Base-by-base conservation (phyloP, 2,888 invertebrate genomes). In the Nyleta sp. region DNA sequence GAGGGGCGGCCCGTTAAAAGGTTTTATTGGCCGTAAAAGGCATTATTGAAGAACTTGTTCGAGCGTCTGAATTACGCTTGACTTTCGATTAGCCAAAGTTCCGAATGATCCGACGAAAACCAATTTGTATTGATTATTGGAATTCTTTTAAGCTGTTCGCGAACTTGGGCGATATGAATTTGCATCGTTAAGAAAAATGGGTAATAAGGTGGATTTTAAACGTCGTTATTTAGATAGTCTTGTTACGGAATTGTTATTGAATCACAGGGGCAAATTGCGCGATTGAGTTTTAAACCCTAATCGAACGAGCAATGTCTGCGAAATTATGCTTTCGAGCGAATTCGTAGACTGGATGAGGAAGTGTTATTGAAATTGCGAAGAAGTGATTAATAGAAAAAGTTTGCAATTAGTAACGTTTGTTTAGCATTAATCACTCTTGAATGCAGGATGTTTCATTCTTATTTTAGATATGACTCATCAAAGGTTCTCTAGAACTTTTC, bases 51-150 rank as follows among this genome's bases (percentile, higher is more conserved):
- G n/a, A n/a, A n/a, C n/a, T n/a, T n/a, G n/a, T n/a, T n/a, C n/a
- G n/a, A n/a, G n/a, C n/a, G n/a, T n/a, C n/a, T n/a, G n/a, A n/a
- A n/a, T n/a, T n/a, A n/a, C n/a, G n/a, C n/a, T n/a, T n/a, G n/a
- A n/a, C n/a, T n/a, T n/a, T n/a, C n/a, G n/a, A n/a, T n/a, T n/a
- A n/a, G n/a, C n/a, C n/a, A n/a, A n/a, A n/a, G n/a, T n/a, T n/a
- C n/a, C n/a, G n/a, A n/a, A n/a, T n/a, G n/a, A 68, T 46, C 31
- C 46, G 28, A 17, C 22, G 28, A 71, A 62, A 64, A 59, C 57
- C 28, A 65, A 73, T 73, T 73, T 65, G 40, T 73, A 73, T 73
- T 44, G 65, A 73, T 73, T 73, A 64, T 73, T 52, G 73, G 52
- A 57, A 35, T 59, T 59, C 48, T 71, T 71, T 40, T 44, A 71